Percentiles rank a stretch among this genome's conserved stretches.
Evolutionary conservation across 2,888 invertebrate genomes (phyloP).

Genomic region (Acleris emargana): DNA sequence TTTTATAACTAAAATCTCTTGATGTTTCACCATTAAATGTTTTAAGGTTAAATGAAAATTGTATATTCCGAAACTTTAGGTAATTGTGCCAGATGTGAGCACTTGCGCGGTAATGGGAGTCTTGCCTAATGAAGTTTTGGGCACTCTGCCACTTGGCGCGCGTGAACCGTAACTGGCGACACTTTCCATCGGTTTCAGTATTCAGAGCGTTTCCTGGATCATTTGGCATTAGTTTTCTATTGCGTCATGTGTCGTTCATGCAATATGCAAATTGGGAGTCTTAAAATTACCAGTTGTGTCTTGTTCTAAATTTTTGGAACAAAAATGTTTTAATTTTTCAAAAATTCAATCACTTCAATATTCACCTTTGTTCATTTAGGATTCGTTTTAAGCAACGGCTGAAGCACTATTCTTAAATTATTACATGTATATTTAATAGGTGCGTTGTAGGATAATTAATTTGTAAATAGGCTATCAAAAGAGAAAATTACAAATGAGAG

Average conservation of each 20-base stretch:
- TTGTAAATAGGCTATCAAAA: too few relatives aligned
- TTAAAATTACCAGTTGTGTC: too few relatives aligned
- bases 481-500: too few relatives aligned
- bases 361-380: too few relatives aligned
- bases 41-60: not conserved
- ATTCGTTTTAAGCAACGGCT: too few relatives aligned
- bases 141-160: slow-evolving; percentile 13
- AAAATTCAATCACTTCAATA: too few relatives aligned
- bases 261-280: too few relatives aligned
- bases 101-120: not conserved
- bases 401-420: too few relatives aligned
- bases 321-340: too few relatives aligned
- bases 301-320: too few relatives aligned
- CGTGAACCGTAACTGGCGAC: not conserved
- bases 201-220: not conserved
- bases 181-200: not conserved
- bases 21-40: not conserved
- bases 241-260: not conserved
- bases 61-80: not conserved
- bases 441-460: too few relatives aligned
- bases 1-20: not conserved
- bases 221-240: not conserved
- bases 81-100: not conserved
- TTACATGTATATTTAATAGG: too few relatives aligned
- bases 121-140: slow-evolving; percentile 8